Conservation (phyloP, 2,888 invertebrate species). For the Agrilus biguttatus region DNA sequence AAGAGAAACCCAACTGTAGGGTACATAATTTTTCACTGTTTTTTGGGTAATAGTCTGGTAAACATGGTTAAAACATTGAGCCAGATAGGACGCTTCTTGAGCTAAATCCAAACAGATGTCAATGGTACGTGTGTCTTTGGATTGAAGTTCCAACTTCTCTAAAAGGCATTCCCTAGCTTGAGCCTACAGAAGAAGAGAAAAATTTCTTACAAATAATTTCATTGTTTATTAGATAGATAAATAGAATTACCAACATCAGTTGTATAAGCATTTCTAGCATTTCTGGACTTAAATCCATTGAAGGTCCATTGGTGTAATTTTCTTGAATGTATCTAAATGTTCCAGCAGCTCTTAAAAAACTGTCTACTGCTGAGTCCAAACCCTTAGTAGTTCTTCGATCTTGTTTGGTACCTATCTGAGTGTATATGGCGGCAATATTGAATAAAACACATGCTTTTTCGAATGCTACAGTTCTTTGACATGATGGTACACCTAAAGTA, state of each 20-base stretch:
- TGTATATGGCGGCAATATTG: slow-evolving; percentile 89
- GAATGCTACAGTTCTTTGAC: slow-evolving; percentile 88
- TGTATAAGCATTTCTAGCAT: slow-evolving; percentile 80
- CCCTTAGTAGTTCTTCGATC: slow-evolving; percentile 66
- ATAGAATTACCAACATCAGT: slow-evolving; percentile 56
- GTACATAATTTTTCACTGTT: slow-evolving; percentile 79
- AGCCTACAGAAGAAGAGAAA: slow-evolving; percentile 37
- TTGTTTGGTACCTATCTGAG: slow-evolving; percentile 82
- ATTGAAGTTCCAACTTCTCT: slow-evolving; percentile 72
- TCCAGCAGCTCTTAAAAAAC: slow-evolving; percentile 79
- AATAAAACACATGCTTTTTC: slow-evolving; percentile 93
- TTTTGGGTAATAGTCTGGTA: slow-evolving; percentile 52
- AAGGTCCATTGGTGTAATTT: slow-evolving; percentile 92
- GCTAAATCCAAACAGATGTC: slow-evolving; percentile 42
- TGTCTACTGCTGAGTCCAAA: slow-evolving; percentile 74
- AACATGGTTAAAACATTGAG: slow-evolving; percentile 57
- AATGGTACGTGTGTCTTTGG: slow-evolving; percentile 43
- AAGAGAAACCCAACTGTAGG: slow-evolving; percentile 85
- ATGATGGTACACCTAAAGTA: slow-evolving; percentile 65
- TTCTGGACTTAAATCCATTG: slow-evolving; percentile 83
- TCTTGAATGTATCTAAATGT: slow-evolving; percentile 85
- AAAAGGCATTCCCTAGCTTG: slow-evolving; percentile 87
- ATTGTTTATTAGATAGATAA: too few species aligned
- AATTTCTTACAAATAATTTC: background rate
- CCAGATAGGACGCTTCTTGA: slow-evolving; percentile 52